These are phyloP conservation scores for Heterodera carotae DNA, from an alignment of 1,140 invertebrate species.

Conservation along the genomic window DNA sequence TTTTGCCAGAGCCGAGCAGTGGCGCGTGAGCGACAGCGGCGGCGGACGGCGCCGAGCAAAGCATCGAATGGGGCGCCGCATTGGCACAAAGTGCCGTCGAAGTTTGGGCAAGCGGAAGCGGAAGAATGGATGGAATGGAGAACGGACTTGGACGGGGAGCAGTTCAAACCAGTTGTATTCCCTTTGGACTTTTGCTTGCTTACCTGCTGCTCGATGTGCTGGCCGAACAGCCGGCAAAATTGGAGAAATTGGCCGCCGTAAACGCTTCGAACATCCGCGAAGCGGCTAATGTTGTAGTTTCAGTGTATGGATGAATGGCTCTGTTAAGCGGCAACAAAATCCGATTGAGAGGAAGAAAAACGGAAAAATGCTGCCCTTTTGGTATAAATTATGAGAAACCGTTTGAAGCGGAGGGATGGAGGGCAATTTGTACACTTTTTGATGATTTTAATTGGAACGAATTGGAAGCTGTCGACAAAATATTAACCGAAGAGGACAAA, in stretches of 20 bases:
- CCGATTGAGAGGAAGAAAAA: too few relatives aligned
- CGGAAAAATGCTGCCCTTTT: background rate
- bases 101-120: background rate
- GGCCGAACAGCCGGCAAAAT: background rate
- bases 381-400: background rate
- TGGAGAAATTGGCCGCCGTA: background rate
- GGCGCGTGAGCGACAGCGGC: background rate
- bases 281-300: background rate
- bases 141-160: slow-evolving; percentile 13
- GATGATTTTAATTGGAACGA: slow-evolving; percentile 6
- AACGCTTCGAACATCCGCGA: background rate
- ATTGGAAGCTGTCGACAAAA: background rate
- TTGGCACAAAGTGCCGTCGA: slow-evolving; percentile 1
- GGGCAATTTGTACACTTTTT: background rate
- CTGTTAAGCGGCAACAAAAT: too few relatives aligned
- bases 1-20: background rate
- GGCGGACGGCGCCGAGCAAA: background rate
- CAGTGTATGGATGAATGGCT: background rate
- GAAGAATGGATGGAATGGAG: background rate
- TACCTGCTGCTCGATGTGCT: background rate
- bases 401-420: background rate
- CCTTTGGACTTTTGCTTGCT: background rate
- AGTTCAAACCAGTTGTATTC: background rate
- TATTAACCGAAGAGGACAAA: background rate
- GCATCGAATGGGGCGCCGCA: background rate